Percentiles rank a stretch among this genome's conserved stretches.
phyloP scores from a whole-genome alignment of 2,797 vertebrate genomes.

The Brachymystax lenok region DNA sequence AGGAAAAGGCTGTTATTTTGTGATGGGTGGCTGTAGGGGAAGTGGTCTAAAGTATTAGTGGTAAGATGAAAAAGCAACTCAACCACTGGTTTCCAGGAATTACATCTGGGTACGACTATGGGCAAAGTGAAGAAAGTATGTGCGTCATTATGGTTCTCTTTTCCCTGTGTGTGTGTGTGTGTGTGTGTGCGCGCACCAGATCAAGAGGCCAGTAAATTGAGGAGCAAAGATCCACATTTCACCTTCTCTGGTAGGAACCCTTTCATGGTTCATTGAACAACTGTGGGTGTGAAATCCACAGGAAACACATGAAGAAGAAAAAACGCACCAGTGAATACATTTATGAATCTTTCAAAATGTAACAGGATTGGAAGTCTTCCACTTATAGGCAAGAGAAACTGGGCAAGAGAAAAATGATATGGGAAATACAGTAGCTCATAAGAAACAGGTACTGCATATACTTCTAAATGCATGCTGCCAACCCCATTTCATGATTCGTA shows the following conservation, averaged over 20 bases:
- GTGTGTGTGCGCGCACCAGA: neutral
- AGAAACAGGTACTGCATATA: neutral
- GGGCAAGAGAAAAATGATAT: neutral
- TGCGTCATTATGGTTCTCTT: neutral
- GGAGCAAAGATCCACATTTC: neutral
- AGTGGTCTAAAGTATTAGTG: neutral
- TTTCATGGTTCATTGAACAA: neutral
- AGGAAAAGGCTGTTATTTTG: neutral
- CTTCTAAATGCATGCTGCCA: neutral
- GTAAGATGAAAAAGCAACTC: neutral
- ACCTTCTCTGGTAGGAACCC: neutral
- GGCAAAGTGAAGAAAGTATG: constrained; percentile 1
- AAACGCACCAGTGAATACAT: neutral
- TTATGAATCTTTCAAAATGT: neutral
- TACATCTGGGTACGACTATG: neutral
- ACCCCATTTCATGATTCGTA: neutral
- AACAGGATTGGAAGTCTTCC: neutral
- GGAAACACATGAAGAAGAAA: constrained; percentile 4
- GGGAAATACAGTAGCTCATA: neutral
- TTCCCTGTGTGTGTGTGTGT: neutral
- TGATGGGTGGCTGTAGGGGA: neutral
- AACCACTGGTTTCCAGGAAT: neutral
- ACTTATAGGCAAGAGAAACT: neutral
- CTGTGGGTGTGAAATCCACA: constrained; percentile 3
- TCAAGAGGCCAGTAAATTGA: neutral